phyloP scores from a whole-genome alignment of 2,888 invertebrate species.

The Tiphia femorata region DNA sequence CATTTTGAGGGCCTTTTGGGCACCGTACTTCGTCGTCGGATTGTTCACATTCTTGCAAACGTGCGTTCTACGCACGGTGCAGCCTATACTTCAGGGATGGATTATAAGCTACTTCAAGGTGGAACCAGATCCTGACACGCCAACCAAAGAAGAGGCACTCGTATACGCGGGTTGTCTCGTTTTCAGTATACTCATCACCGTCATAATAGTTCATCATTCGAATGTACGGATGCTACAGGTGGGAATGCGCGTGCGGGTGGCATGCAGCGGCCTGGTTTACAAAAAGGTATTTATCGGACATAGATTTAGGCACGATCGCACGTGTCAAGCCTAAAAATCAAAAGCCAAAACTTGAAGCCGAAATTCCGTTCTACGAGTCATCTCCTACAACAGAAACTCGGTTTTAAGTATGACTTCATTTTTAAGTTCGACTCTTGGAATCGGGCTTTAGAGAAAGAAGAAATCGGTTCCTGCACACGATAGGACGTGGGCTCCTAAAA shows the following conservation, averaged over 20 bases:
- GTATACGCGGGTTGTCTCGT: conserved; percentile 61
- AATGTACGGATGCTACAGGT: conserved; percentile 65
- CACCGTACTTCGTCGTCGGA: conserved; percentile 42
- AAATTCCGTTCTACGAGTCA: too few species aligned
- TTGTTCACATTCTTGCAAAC: conserved; percentile 29
- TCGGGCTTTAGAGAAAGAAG: too few species aligned
- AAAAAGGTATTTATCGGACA: conserved; percentile 81
- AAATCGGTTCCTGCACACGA: too few species aligned
- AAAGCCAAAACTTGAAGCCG: too few species aligned
- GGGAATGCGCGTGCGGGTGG: conserved; percentile 78
- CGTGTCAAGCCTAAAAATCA: too few species aligned
- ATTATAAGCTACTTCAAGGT: conserved; percentile 55
- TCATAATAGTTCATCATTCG: conserved; percentile 67
- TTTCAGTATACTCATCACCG: conserved; percentile 59
- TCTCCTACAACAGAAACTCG: too few species aligned
- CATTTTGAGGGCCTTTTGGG: conserved; percentile 66
- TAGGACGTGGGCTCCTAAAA: too few species aligned
- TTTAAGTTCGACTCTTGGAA: too few species aligned
- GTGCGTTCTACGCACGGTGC: conserved; percentile 19
- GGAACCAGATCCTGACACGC: conserved; percentile 49
- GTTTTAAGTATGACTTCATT: too few species aligned
- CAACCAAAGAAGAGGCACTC: conserved; percentile 73
- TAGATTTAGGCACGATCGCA: too few species aligned
- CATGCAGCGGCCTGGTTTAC: conserved; percentile 77
- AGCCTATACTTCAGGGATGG: conserved; percentile 53